Percentiles rank a stretch among this genome's conserved stretches.
phyloP scores from a whole-genome alignment of 2,797 vertebrate species.

The Peromyscus nudipes region DNA sequence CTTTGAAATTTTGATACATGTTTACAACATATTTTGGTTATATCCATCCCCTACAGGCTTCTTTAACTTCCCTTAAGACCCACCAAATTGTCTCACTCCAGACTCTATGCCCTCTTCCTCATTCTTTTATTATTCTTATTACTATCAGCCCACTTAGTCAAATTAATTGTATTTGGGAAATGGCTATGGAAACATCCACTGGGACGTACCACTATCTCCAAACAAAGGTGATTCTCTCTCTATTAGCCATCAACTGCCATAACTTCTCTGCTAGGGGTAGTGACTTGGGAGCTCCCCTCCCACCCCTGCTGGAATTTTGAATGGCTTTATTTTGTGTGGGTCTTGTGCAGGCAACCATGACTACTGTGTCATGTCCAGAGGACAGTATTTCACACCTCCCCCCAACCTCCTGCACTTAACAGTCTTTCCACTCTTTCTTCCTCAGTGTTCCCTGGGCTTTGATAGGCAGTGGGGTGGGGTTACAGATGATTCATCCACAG shows the following conservation, averaged over 20 bases:
- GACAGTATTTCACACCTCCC: background rate
- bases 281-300: no score
- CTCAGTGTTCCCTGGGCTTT: background rate
- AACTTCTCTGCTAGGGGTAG: background rate
- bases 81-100: background rate
- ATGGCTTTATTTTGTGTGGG: background rate
- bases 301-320: no score
- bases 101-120: background rate
- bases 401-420: background rate
- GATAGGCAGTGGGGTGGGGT: background rate
- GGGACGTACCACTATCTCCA: background rate
- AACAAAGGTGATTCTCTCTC: no score
- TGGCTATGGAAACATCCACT: background rate
- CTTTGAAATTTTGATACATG: background rate
- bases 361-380: background rate
- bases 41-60: background rate
- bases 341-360: background rate
- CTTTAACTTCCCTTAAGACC: background rate
- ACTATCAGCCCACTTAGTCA: background rate
- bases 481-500: background rate
- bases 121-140: background rate
- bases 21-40: background rate
- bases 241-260: background rate
- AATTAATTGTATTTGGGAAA: background rate
- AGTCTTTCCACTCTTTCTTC: background rate